These are phyloP conservation scores for Tiphia femorata DNA, from an alignment of 2,888 invertebrate species.

Conservation along the genomic window DNA sequence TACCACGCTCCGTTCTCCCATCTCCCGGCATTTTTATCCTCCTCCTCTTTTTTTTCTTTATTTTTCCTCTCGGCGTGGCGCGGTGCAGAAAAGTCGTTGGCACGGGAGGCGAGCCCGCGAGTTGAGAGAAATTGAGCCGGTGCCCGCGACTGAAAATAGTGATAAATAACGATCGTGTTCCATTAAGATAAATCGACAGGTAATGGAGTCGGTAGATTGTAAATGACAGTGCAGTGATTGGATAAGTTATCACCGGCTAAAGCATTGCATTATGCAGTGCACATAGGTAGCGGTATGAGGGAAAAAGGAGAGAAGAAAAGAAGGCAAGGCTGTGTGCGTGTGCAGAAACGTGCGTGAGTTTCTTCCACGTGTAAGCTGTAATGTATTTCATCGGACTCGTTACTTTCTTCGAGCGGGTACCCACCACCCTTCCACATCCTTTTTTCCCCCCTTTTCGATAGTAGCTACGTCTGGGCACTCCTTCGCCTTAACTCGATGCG, in stretches of 20 bases:
- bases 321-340: too few relatives aligned
- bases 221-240: conserved; percentile 64
- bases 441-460: conserved; percentile 9
- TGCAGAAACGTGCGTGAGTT: too few relatives aligned
- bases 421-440: conserved; percentile 7
- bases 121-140: conserved; percentile 50
- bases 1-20: not conserved
- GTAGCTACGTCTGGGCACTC: conserved; percentile 13
- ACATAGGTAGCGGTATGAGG: conserved; percentile 31
- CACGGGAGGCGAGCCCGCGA: conserved; percentile 11
- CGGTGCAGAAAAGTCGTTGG: conserved; percentile 21
- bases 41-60: conserved; percentile 18
- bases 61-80: too few relatives aligned
- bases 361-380: not conserved
- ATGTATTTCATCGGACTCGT: conserved; percentile 7
- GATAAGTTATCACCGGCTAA: conserved; percentile 62
- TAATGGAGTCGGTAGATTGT: conserved; percentile 60
- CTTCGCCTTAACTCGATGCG: conserved; percentile 45
- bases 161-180: conserved; percentile 64
- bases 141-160: conserved; percentile 59
- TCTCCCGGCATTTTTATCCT: not conserved
- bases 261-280: conserved; percentile 58
- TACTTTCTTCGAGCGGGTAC: conserved; percentile 10
- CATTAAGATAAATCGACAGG: conserved; percentile 65
- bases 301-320: too few relatives aligned